Evolutionary conservation across 2,113 vertebrate genomes (phyloP).

Genomic region (Bagarius yarrelli): DNA sequence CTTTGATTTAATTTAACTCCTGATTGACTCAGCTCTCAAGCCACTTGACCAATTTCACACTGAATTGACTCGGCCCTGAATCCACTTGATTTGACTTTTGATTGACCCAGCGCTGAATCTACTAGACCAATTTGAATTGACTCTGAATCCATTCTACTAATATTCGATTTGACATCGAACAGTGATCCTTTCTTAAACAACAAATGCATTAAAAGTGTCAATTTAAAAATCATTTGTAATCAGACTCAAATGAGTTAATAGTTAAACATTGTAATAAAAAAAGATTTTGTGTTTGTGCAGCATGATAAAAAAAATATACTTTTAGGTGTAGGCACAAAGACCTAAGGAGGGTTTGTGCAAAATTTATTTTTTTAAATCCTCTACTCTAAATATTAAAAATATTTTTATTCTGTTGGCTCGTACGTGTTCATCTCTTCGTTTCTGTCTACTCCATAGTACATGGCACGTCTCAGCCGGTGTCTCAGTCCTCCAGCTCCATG

Average conservation of each 20-base stretch:
- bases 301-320: not conserved
- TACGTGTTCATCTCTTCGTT: not conserved
- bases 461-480: conserved; percentile 68
- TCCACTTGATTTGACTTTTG: too few relatives aligned
- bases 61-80: too few relatives aligned
- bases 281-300: not conserved
- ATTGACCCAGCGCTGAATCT: too few relatives aligned
- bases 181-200: not conserved
- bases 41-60: too few relatives aligned
- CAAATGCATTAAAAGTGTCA: not conserved
- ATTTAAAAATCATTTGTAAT: not conserved
- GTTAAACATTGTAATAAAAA: not conserved
- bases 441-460: conserved; percentile 56
- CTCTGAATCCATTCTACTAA: too few relatives aligned
- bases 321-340: not conserved
- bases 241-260: not conserved
- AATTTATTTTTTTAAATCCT: not conserved
- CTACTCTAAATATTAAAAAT: too few relatives aligned
- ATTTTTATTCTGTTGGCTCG: too few relatives aligned
- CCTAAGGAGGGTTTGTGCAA: not conserved
- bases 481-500: conserved; percentile 76
- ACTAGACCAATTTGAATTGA: not conserved
- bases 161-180: too few relatives aligned
- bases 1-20: too few relatives aligned
- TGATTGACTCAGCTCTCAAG: too few relatives aligned